Evolutionary conservation across 2,797 vertebrate species (phyloP), one percentile per base, ranked within the genome.

Genomic region (Lycodopsis pacificus): DNA sequence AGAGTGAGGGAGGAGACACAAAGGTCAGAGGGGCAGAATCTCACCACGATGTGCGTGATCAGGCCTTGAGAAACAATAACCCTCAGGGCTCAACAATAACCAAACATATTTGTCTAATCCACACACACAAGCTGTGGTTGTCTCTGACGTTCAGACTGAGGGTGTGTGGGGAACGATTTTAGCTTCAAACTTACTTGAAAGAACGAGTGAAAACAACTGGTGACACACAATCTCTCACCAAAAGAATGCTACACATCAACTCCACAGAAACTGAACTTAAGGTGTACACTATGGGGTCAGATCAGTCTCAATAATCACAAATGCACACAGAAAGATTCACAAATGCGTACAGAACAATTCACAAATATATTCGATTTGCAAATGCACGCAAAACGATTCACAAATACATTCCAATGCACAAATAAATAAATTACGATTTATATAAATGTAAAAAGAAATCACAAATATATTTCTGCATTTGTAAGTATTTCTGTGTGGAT

Each of bases 1-100:
- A 73, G 66, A 81, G 25, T 1, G 3, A 72, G 64, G 34, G 66
- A 36, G 72, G 54, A 65, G 78, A 75, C 64, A 73, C 59, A 82
- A 44, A 76, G 80, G 81, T 79, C 81, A 87, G 32, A 72, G 64
- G 66, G 72, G 67, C 81, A 62, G 57, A 81, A 61, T 79, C 85
- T 83, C 66, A 70, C 53, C 22, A 2, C 0, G 8, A 14, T 68
- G 25, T 64, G 14, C 56, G 20, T 66, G 25, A 65, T 74, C 40
- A 59, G 42, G 25, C 38, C n/a, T 36, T 0, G 1, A 53, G 64
- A 46, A 44, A 73, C 68, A 36, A n/a, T 61, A 77, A 67, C 20
- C 20, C 65, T 2, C 30, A 3, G 38, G 32, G 44, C 56, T 71
- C 5, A 44, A 65, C 49, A 79, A 42, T 57, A 76, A 63, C 30